These are phyloP conservation scores for Drepanosiphum platanoidis DNA, from an alignment of 2,888 invertebrate genomes.

Conservation along the genomic window DNA sequence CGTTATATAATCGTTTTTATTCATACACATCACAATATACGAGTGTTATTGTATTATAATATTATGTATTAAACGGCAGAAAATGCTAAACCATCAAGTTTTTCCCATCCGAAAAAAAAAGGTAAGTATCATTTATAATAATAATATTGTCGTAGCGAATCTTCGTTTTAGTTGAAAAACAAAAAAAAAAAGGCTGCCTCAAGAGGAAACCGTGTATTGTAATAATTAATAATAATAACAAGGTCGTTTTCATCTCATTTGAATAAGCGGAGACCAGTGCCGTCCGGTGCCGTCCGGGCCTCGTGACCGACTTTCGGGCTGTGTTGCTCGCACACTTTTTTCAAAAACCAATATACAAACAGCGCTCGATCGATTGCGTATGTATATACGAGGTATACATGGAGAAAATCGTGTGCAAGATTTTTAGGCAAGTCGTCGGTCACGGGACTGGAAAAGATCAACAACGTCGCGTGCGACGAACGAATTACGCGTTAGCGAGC, in stretches of 20 bases:
- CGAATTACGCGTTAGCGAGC: conserved; percentile 38
- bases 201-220: background rate
- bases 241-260: no score
- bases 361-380: background rate
- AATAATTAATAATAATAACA: no score
- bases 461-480: conserved; percentile 31
- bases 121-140: background rate
- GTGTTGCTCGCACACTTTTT: no score
- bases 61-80: no score
- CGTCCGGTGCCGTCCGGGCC: background rate
- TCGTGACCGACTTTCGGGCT: conserved; percentile 42
- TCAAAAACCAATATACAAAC: no score
- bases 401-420: background rate
- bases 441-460: conserved; percentile 22
- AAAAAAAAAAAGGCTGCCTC: background rate
- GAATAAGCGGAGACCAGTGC: background rate
- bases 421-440: background rate
- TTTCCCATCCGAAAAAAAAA: background rate
- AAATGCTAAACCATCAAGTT: no score
- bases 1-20: no score
- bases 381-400: no score
- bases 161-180: no score
- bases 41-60: no score
- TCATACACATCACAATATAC: no score
- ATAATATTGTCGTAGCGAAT: background rate